Base-by-base conservation (phyloP, 2,113 vertebrate species). In the Cairina moschata region DNA sequence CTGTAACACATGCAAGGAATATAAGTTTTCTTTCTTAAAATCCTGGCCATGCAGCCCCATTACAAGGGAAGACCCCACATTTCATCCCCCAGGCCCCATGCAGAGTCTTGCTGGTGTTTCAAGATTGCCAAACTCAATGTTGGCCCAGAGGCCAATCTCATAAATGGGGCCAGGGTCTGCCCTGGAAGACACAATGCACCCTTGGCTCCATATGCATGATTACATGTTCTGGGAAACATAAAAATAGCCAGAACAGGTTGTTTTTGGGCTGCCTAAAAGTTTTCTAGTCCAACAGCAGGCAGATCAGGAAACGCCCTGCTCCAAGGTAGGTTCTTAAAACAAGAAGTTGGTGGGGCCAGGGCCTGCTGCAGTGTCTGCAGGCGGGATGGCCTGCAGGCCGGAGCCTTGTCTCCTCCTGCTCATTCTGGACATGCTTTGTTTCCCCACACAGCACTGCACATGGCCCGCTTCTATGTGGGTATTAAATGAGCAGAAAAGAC, bases 401-500 rank as follows among this genome's bases (percentile, higher is more conserved):
- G 18, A 85, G 22, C 52, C 42, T 72, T 34, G 46, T 52, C 62
- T 60, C 7, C 36, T 82, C 2, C 0, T 5, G 13, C 32, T 63
- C 28, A 50, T 80, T 58, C 44, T 4, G 3, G 69, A 21, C 66
- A 73, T 0, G 4, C 42, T 84, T 29, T 32, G 1, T 44, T 92
- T 88, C 81, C 55, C 7, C 4, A 13, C 1, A 31, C 31, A 62
- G 58, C 80, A 68, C 25, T 2, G 7, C 1, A 1, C 48, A 75
- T 3, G 0, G 81, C 32, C 59, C 0, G 0, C 69, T 94, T 91
- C 92, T 73, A 26, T 16, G 7, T 11, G 62, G 88, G 79, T 22
- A 87, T 95, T 94, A 87, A 95, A 88, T 55, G 66, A 90, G 62
- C 79, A 93, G 88, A 96, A 93, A 96, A 92, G 82, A 82, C 93